Base-by-base conservation (phyloP, 2,888 invertebrate species). In the Autographa gamma region DNA sequence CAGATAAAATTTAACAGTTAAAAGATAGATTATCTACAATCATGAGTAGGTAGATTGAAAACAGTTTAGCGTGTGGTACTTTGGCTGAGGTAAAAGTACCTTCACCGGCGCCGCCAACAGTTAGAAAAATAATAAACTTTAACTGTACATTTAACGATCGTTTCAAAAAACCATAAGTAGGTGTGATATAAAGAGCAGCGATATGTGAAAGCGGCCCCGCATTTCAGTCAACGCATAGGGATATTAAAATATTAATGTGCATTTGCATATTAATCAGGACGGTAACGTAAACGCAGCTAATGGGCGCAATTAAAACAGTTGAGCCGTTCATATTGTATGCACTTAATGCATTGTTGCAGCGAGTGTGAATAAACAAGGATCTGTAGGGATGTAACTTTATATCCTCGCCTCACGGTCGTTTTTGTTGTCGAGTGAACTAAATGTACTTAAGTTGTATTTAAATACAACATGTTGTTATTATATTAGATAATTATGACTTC, bases 191-290 rank as follows among this genome's bases (percentile, higher is more conserved):
- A 79, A 84, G 73, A 79, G 75, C 63, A 80, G 79, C 82, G 81
- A 83, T 80, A 78, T 82, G 81, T 79, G 77, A 82, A 85, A 85
- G 85, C 76, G 71, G 60, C 60, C 63, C 25, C 69, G 68, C 69
- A 72, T 73, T 78, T 77, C 77, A 80, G 76, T 74, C 80, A 71
- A 80, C 74, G 81, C 81, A 84, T 75, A 83, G 85, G 82, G 84
- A 88, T 87, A 89, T 89, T 89, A 89, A 89, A 90, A 88, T 88
- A 91, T 89, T 87, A 88, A 89, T 89, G 85, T 84, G 74, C 80
- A 90, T 91, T 92, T 88, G 84, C 91, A 92, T 92, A 88, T 92
- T 91, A 91, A 92, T 92, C 87, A 89, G 88, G 84, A 78, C 84
- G 89, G 88, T 85, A 89, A 86, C 89, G 86, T 89, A 91, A 91